phyloP scores from a whole-genome alignment of 2,888 invertebrate species.

The Eilema depressum region DNA sequence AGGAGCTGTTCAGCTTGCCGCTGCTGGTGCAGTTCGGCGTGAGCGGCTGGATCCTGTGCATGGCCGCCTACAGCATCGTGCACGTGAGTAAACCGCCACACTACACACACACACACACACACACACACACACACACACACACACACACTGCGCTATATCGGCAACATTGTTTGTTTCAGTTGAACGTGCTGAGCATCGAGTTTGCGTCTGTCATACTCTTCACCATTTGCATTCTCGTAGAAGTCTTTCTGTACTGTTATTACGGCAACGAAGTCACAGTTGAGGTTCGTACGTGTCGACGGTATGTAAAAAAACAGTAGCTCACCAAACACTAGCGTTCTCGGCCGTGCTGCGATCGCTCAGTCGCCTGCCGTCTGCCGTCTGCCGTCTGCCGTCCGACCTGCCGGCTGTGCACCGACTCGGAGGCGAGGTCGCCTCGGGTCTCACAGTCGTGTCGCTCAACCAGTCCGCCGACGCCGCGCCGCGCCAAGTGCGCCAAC shows the following conservation, averaged over 20 bases:
- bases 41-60: slow-evolving; percentile 74
- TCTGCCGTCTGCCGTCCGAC: no score
- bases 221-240: slow-evolving; percentile 79
- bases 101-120: no score
- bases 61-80: slow-evolving; percentile 71
- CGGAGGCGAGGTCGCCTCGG: no score
- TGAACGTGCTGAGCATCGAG: slow-evolving; percentile 67
- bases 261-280: slow-evolving; percentile 84
- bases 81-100: slow-evolving; percentile 55
- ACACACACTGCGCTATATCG: background rate
- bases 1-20: slow-evolving; percentile 65
- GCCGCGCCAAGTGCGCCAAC: no score
- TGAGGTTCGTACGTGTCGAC: slow-evolving; percentile 64
- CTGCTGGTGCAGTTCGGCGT: slow-evolving; percentile 70
- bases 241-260: slow-evolving; percentile 84
- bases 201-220: slow-evolving; percentile 80
- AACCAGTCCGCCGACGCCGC: no score
- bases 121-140: no score
- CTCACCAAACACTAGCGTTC: no score
- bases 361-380: no score
- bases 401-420: no score
- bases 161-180: slow-evolving; percentile 46
- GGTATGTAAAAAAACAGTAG: background rate
- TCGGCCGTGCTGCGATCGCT: no score
- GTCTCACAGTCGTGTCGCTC: no score